Conservation (phyloP, 2,797 vertebrate species). For the Enoplosus armatus region DNA sequence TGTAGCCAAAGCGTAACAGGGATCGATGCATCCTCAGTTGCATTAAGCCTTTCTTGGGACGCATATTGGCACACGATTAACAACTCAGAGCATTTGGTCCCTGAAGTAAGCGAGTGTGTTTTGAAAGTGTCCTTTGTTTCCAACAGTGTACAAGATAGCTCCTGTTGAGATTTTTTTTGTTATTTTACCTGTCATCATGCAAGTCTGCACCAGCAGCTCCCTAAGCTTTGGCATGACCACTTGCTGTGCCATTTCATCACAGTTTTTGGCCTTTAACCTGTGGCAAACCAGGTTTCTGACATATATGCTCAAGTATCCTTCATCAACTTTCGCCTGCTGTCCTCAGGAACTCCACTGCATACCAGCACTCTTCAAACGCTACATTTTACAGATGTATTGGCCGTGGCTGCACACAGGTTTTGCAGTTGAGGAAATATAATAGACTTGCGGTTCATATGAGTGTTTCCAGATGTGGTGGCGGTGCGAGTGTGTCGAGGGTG, state of each 20-base stretch:
- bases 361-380: constrained; percentile 66
- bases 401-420: constrained; percentile 53
- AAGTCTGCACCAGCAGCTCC: constrained; percentile 18
- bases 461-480: constrained; percentile 81
- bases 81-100: background rate
- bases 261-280: constrained; percentile 41
- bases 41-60: background rate
- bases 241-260: constrained; percentile 58
- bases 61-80: background rate
- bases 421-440: constrained; percentile 73
- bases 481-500: constrained; percentile 44
- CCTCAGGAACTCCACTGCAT: constrained; percentile 61
- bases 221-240: constrained; percentile 16
- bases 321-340: constrained; percentile 55
- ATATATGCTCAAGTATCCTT: constrained; percentile 41
- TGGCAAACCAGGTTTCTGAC: constrained; percentile 46
- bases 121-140: constrained; percentile 8
- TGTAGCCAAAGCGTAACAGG: no score
- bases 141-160: constrained; percentile 14
- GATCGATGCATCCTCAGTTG: background rate
- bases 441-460: constrained; percentile 69
- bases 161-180: constrained; percentile 38
- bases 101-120: background rate
- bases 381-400: constrained; percentile 78
- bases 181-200: constrained; percentile 40